Percentiles rank a stretch among this genome's conserved stretches.
phyloP scores from a whole-genome alignment of 1,140 invertebrate species.

The Hylaeus volcanicus region DNA sequence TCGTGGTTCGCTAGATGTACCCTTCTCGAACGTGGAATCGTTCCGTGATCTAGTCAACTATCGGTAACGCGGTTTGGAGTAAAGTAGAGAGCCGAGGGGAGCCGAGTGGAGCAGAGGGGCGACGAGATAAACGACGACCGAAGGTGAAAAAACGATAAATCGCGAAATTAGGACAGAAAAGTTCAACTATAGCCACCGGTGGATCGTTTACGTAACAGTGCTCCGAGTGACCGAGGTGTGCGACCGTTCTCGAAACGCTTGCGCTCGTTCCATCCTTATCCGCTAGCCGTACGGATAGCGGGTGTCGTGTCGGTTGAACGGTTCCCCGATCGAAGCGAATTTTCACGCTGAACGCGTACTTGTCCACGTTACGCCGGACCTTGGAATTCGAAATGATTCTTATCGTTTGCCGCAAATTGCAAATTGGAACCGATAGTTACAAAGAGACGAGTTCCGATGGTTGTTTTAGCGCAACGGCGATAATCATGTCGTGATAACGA shows the following conservation, averaged over 20 bases:
- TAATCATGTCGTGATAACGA: neutral
- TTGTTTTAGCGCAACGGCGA: neutral
- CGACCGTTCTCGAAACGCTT: neutral
- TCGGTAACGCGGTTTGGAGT: neutral
- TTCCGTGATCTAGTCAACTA: neutral
- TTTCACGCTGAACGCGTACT: neutral
- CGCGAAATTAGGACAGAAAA: neutral
- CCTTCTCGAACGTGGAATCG: too few species aligned
- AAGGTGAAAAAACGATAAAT: conserved; percentile 2
- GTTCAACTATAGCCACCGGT: neutral
- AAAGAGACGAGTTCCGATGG: too few species aligned
- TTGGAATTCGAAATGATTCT: too few species aligned
- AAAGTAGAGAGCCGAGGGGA: too few species aligned
- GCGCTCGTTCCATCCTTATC: neutral
- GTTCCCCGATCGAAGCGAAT: neutral
- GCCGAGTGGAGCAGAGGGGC: neutral
- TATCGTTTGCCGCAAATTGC: too few species aligned
- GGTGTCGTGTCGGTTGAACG: too few species aligned
- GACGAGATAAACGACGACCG: neutral
- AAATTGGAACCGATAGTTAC: too few species aligned
- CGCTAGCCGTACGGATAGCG: too few species aligned
- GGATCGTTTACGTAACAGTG: conserved; percentile 16
- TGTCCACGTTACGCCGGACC: too few species aligned
- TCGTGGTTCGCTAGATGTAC: too few species aligned
- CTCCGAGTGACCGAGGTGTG: too few species aligned